phyloP scores from a whole-genome alignment of 2,797 vertebrate species.

The Trematomus bernacchii region DNA sequence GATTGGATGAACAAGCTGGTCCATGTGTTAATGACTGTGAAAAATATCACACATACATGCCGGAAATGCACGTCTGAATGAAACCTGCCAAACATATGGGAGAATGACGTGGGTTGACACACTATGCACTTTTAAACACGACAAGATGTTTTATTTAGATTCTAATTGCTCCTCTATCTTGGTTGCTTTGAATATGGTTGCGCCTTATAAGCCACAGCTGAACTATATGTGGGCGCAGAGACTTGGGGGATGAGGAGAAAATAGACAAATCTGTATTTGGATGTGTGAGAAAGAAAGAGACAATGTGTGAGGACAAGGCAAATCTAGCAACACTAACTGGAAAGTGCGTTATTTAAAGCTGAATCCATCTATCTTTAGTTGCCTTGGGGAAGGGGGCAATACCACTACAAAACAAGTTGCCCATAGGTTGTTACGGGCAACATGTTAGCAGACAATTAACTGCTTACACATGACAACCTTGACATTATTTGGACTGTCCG shows the following conservation, averaged over 20 bases:
- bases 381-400: background rate
- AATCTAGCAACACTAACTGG: background rate
- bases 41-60: slow-evolving; percentile 14
- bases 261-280: slow-evolving; percentile 31
- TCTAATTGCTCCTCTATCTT: slow-evolving; percentile 44
- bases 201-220: slow-evolving; percentile 31
- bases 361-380: background rate
- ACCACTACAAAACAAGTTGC: background rate
- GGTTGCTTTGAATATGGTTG: slow-evolving; percentile 12
- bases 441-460: background rate
- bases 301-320: background rate
- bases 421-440: background rate
- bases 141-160: slow-evolving; percentile 34
- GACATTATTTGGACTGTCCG: background rate
- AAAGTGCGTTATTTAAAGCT: slow-evolving; percentile 4
- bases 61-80: slow-evolving; percentile 23
- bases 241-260: slow-evolving; percentile 24
- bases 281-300: slow-evolving; percentile 5
- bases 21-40: slow-evolving; percentile 18
- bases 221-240: slow-evolving; percentile 36
- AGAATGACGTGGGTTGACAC: slow-evolving; percentile 19
- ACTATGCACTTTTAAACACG: slow-evolving; percentile 3
- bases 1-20: slow-evolving; percentile 8
- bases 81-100: slow-evolving; percentile 11
- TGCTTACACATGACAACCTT: background rate